phyloP scores from a whole-genome alignment of 2,797 vertebrate genomes.

The Gadopsis marmoratus region DNA sequence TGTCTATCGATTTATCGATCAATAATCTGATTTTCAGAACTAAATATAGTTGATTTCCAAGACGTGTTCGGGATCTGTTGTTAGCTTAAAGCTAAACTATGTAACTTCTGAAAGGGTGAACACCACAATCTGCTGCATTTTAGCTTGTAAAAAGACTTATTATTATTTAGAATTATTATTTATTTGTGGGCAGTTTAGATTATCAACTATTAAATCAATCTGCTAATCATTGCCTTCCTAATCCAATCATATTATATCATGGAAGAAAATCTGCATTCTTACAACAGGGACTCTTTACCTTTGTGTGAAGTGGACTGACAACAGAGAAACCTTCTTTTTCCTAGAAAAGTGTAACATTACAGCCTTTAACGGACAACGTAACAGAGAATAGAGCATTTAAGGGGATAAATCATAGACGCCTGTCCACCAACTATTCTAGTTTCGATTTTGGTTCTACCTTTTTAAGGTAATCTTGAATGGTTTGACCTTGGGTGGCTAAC shows the following conservation, averaged over 20 bases:
- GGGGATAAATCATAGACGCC: neutral
- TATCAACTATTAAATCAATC: neutral
- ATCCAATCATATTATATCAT: neutral
- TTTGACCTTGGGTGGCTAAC: conserved; percentile 40
- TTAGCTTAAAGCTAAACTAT: neutral
- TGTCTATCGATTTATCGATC: neutral
- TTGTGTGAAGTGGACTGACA: neutral
- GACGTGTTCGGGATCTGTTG: neutral
- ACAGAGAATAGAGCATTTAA: neutral
- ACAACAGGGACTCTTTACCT: neutral
- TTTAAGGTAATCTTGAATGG: conserved; percentile 28
- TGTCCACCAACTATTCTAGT: neutral
- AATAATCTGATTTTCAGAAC: neutral
- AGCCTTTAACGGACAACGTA: neutral
- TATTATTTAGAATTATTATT: no score
- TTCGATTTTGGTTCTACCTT: conserved; percentile 9
- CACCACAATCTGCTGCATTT: neutral
- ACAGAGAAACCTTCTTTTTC: neutral
- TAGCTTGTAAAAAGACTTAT: neutral
- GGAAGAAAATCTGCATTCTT: neutral
- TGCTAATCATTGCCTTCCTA: neutral
- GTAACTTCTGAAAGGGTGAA: neutral
- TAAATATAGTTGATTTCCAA: neutral
- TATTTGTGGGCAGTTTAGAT: neutral
- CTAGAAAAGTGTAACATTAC: neutral